These are phyloP conservation scores for Lampropteryx suffumata DNA, from an alignment of 2,888 invertebrate species.

Conservation along the genomic window DNA sequence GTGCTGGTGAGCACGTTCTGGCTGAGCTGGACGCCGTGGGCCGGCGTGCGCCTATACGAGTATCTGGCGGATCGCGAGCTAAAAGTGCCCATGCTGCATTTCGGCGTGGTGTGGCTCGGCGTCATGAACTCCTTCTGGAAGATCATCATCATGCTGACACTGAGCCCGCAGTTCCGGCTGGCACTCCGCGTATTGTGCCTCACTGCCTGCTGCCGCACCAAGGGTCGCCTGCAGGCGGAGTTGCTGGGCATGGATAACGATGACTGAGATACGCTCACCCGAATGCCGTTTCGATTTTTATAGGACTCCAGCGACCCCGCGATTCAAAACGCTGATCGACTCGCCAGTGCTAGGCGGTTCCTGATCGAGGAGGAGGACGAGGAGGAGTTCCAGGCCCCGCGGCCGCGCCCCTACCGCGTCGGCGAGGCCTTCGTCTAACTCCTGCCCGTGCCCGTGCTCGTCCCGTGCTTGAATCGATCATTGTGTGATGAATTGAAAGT, in stretches of 20 bases:
- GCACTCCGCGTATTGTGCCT: slow-evolving; percentile 94
- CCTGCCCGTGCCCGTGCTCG: too few relatives aligned
- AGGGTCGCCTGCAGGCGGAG: slow-evolving; percentile 92
- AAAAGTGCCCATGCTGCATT: slow-evolving; percentile 93
- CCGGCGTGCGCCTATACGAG: slow-evolving; percentile 91
- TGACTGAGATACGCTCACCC: slow-evolving; percentile 81
- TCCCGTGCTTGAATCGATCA: slow-evolving; percentile 4
- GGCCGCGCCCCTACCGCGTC: slow-evolving; percentile 22
- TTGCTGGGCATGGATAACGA: slow-evolving; percentile 93
- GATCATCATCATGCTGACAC: slow-evolving; percentile 92
- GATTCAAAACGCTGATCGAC: slow-evolving; percentile 20
- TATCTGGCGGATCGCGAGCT: slow-evolving; percentile 84
- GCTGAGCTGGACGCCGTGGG: slow-evolving; percentile 97
- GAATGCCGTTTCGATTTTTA: slow-evolving; percentile 33
- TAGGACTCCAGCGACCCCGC: slow-evolving; percentile 34
- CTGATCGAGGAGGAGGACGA: slow-evolving; percentile 19
- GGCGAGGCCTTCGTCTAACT: slow-evolving; percentile 32
- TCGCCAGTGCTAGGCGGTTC: slow-evolving; percentile 14
- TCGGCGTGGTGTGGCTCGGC: slow-evolving; percentile 97
- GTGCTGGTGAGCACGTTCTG: slow-evolving; percentile 95
- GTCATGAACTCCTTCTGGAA: slow-evolving; percentile 98
- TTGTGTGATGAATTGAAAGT: slow-evolving; percentile 28
- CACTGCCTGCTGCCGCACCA: slow-evolving; percentile 93
- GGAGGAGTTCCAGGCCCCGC: slow-evolving; percentile 1
- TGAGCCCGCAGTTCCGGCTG: slow-evolving; percentile 96